Evolutionary conservation across 2,888 invertebrate species (phyloP).

Genomic region (Diarsia dahlii): DNA sequence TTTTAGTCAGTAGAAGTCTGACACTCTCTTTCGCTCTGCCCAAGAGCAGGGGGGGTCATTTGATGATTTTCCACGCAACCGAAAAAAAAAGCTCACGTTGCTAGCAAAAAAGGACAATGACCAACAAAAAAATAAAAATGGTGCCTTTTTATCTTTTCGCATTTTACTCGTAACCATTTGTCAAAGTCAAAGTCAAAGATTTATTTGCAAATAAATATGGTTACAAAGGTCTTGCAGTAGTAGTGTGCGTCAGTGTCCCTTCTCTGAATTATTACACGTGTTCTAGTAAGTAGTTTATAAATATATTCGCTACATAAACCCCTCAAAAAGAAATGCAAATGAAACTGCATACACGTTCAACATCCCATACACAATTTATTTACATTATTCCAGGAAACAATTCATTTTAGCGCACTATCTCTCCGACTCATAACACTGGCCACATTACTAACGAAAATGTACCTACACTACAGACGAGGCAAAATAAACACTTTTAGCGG

Average conservation of each 20-base stretch:
- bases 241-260: not conserved
- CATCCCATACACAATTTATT: slow-evolving; percentile 14
- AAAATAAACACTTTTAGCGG: slow-evolving; percentile 71
- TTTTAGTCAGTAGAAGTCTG: no score
- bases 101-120: no score
- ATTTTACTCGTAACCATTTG: not conserved
- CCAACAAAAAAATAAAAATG: no score
- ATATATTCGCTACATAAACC: not conserved
- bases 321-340: not conserved
- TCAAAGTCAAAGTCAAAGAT: no score
- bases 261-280: not conserved
- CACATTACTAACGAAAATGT: slow-evolving; percentile 53
- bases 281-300: not conserved
- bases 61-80: no score
- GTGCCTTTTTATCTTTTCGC: no score
- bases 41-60: no score
- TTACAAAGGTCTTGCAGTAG: no score
- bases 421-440: slow-evolving; percentile 27
- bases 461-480: slow-evolving; percentile 41
- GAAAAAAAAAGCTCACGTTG: no score
- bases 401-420: slow-evolving; percentile 27
- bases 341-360: slow-evolving; percentile 15
- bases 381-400: slow-evolving; percentile 29
- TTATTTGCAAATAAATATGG: no score
- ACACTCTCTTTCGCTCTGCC: no score